Percentiles rank a stretch among this genome's conserved stretches.
phyloP scores from a whole-genome alignment of 2,888 invertebrate species.

The Ochropleura leucogaster region DNA sequence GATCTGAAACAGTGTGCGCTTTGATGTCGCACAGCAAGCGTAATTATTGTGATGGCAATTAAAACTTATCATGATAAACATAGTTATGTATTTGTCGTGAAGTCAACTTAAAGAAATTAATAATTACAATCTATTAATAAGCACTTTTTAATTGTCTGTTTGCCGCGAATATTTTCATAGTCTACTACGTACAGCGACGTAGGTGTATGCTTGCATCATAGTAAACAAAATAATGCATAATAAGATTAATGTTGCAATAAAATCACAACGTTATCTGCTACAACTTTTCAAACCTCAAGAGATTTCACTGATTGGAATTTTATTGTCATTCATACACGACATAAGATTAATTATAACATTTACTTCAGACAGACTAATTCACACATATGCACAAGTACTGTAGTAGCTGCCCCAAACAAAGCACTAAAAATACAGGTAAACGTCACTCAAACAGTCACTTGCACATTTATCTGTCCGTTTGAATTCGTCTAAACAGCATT shows the following conservation, averaged over 20 bases:
- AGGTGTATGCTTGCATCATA: slow-evolving; percentile 24
- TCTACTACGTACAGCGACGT: not conserved
- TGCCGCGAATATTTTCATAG: slow-evolving; percentile 15
- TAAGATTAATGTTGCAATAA: slow-evolving; percentile 30
- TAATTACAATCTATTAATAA: slow-evolving; percentile 44
- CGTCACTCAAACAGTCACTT: slow-evolving; percentile 1
- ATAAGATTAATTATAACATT: not conserved
- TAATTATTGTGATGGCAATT: slow-evolving; percentile 68
- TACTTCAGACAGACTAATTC: not conserved
- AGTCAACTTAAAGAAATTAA: slow-evolving; percentile 46
- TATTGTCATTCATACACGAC: not conserved
- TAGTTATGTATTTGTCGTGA: slow-evolving; percentile 54
- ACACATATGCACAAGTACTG: not conserved
- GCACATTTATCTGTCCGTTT: not conserved
- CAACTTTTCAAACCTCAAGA: slow-evolving; percentile 12
- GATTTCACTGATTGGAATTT: slow-evolving; percentile 16
- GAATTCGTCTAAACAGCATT: not conserved
- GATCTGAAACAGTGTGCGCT: slow-evolving; percentile 68
- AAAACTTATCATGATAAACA: slow-evolving; percentile 65
- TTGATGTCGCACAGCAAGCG: slow-evolving; percentile 68
- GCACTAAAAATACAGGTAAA: not conserved
- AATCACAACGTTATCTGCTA: slow-evolving; percentile 29
- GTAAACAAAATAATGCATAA: slow-evolving; percentile 10
- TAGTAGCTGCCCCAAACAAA: slow-evolving; percentile 2
- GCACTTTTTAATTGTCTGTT: slow-evolving; percentile 32